These are phyloP conservation scores for Girardinus metallicus DNA, from an alignment of 2,797 vertebrate species.

Conservation along the genomic window DNA sequence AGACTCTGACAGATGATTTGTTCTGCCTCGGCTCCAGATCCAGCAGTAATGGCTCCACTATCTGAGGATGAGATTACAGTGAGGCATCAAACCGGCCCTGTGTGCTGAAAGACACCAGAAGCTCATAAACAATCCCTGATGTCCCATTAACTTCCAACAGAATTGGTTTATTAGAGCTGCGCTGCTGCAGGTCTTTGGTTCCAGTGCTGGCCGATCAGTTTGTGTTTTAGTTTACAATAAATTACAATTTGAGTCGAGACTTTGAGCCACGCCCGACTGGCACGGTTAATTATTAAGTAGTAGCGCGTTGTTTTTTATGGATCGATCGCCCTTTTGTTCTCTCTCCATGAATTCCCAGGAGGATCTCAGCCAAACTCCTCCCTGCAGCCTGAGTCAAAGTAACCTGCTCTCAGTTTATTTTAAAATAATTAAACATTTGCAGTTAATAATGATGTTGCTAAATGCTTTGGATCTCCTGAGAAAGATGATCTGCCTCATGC, in stretches of 20 bases:
- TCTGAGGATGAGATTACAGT: conserved; percentile 33
- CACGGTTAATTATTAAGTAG: conserved; percentile 52
- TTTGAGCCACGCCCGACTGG: conserved; percentile 8
- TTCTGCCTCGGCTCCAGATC: background rate
- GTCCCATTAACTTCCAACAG: background rate
- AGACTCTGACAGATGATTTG: background rate
- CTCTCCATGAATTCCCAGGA: conserved; percentile 23
- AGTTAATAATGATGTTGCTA: background rate
- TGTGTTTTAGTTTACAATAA: background rate
- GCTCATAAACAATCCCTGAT: background rate
- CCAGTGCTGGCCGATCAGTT: background rate
- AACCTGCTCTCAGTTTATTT: background rate
- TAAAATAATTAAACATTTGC: background rate
- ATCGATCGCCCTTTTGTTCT: conserved; percentile 43
- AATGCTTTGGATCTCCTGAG: background rate
- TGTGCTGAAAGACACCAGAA: background rate
- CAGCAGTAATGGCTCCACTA: conserved; percentile 17
- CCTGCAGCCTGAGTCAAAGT: conserved; percentile 14
- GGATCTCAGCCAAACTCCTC: conserved; percentile 24
- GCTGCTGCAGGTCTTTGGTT: background rate
- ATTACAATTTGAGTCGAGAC: background rate
- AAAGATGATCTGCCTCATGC: background rate
- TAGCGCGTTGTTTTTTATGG: background rate
- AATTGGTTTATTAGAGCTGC: background rate
- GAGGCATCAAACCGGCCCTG: conserved; percentile 20